Evolutionary conservation across 2,888 invertebrate genomes (phyloP), one percentile per base, ranked within the genome.

Genomic region (Limnephilus lunatus): DNA sequence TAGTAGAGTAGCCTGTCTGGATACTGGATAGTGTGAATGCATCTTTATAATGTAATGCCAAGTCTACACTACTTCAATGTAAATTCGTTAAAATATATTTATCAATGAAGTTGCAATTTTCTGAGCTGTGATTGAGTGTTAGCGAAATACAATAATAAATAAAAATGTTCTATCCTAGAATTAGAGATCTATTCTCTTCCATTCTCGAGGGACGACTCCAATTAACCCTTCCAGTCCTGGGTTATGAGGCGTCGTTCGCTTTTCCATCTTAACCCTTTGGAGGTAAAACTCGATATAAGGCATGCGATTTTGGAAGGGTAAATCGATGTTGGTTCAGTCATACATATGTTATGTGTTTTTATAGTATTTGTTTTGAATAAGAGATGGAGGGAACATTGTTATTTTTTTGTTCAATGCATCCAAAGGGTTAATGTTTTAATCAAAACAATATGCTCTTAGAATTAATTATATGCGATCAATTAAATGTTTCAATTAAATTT

Each of bases 51-150:
- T 90, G 19, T 85, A 85, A 81, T 30, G 91, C 91, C 91, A 91
- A 91, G 91, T 81, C 91, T 89, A 89, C 81, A 80, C 85, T 85
- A 31, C 68, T 32, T 90, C 81, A 83, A 32, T 48, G 90, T 90
- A 48, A 85, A 90, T 35, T 32, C 83, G 35, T 53, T 53, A 85
- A 85, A 85, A 85, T 53, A 85, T 90, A 80, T 68, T 31, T 31
- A 90, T 83, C 39, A 83, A 48, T 35, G 80, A 85, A 85, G 32
- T 89, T 92, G 92, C 92, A 92, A 92, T 92, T 92, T 91, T 91
- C 82, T 83, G 32, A 92, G 91, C 92, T 92, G 92, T 92, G 92
- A 92, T 81, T 80, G 82, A 44, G 39, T 85, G 83, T 85, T n/a
- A 90, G 30, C 25, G 19, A 91, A 85, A 39, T 85, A 91, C 85